phyloP scores from a whole-genome alignment of 2,113 vertebrate genomes.

The Equus przewalskii region DNA sequence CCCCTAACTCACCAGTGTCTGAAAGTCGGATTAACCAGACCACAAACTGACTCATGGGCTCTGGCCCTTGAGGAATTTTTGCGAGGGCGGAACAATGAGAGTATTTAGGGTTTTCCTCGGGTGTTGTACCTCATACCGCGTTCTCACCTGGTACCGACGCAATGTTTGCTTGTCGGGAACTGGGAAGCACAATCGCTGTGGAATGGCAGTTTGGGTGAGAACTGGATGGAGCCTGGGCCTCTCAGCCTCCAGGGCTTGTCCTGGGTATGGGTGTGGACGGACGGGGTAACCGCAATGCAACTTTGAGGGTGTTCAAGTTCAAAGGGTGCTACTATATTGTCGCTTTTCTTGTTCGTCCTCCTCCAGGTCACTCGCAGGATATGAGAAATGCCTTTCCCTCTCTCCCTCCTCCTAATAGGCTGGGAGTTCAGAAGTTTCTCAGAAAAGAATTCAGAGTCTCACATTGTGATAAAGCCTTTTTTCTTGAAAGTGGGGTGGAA shows the following conservation, averaged over 20 bases:
- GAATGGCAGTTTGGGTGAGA: constrained; percentile 44
- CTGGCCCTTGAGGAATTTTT: constrained; percentile 15
- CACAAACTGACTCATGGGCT: constrained; percentile 59
- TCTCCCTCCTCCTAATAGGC: background rate
- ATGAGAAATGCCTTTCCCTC: background rate
- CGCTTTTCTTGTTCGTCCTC: background rate
- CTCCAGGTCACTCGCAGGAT: constrained; percentile 26
- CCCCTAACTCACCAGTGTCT: constrained; percentile 15
- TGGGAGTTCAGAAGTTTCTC: background rate
- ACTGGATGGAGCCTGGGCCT: background rate
- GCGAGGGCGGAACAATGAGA: constrained; percentile 16
- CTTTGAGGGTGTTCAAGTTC: background rate
- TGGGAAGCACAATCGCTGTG: constrained; percentile 30
- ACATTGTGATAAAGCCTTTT: background rate
- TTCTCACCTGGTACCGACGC: constrained; percentile 53
- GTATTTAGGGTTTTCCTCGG: background rate
- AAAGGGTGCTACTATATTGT: background rate
- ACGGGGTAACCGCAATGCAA: background rate
- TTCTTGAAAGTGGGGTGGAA: background rate
- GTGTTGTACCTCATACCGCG: constrained; percentile 5
- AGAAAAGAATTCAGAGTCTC: background rate
- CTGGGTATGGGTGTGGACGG: background rate
- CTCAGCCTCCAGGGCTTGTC: background rate
- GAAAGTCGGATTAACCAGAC: constrained; percentile 61
- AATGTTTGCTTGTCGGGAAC: constrained; percentile 54